Percentiles rank a stretch among this genome's conserved stretches.
Conservation (phyloP, 2,888 invertebrate species). For the Lochmaea crataegi region DNA sequence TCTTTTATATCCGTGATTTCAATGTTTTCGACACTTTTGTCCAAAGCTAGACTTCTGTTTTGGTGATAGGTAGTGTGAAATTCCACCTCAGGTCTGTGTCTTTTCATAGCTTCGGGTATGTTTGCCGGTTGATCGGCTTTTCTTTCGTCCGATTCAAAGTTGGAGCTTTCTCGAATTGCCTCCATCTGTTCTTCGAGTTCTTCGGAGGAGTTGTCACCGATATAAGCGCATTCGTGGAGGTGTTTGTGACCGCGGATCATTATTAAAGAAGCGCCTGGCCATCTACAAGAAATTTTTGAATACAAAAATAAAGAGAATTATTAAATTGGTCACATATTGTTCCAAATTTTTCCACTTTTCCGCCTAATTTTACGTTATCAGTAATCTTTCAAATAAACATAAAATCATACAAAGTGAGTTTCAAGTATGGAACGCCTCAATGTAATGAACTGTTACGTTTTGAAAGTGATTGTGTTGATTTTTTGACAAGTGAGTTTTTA, state of each 20-base stretch:
- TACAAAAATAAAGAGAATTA: background rate
- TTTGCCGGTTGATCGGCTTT: constrained; percentile 69
- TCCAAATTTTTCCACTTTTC: no score
- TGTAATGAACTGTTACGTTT: no score
- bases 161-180: constrained; percentile 55
- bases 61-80: constrained; percentile 70
- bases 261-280: constrained; percentile 81
- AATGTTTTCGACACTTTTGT: constrained; percentile 45
- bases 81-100: constrained; percentile 71
- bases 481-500: no score
- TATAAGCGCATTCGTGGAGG: constrained; percentile 82
- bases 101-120: constrained; percentile 73
- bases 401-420: no score
- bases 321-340: no score
- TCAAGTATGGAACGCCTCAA: no score
- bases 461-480: no score
- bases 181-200: constrained; percentile 73
- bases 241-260: constrained; percentile 82
- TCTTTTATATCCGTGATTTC: constrained; percentile 61
- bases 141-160: constrained; percentile 52
- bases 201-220: constrained; percentile 83
- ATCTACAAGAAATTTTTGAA: constrained; percentile 65
- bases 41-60: constrained; percentile 47
- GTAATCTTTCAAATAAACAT: no score
- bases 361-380: no score